Evolutionary conservation across 1,140 invertebrate species (phyloP), one percentile per base, ranked within the genome.

Genomic region (Leptopilina boulardi): DNA sequence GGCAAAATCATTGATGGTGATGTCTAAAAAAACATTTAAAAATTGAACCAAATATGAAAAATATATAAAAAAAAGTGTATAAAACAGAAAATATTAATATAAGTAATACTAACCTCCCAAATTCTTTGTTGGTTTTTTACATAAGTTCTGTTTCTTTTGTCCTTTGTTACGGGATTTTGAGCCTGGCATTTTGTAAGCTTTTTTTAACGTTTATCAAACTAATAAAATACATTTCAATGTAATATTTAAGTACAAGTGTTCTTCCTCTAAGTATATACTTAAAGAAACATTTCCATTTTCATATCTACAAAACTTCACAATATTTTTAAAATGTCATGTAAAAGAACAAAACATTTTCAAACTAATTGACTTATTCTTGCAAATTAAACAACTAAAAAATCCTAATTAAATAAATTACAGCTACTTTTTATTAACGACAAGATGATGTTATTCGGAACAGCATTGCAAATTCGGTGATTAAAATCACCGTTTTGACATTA

Each of bases 1-100:
- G 11, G 94, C 93, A 86, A 91, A 93, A 83, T 94, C 93, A 85
- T 93, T 92, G 80, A 94, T 86, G n/a, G 93, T 94, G 44, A 94
- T 91, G 91, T 95, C 94, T 94, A 83, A 42, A 92, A n/a, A 26
- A 13, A 26, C 56, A 13, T 13, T 38, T 19, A 70, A 15, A 10
- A 44, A 21, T 44, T 1, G 6, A 6, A 9, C 1, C 8, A 10
- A 19, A 9, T 9, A 56, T 21, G 1, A 21, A 23, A 2, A 56
- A 1, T 19, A 3, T 11, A 56, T 11, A 56, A 11, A 10, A 2
- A 1, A 51, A 51, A 51, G 5, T 51, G n/a, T 23, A 6, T n/a
- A n/a, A n/a, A n/a, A n/a, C n/a, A n/a, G n/a, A 26, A 66, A 59
- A 1, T 13, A 66, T 34, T 6, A 34, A 6, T 6, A 66, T 21